These are phyloP conservation scores for Andrena flavipes DNA, from an alignment of 2,888 invertebrate genomes.

Conservation along the genomic window DNA sequence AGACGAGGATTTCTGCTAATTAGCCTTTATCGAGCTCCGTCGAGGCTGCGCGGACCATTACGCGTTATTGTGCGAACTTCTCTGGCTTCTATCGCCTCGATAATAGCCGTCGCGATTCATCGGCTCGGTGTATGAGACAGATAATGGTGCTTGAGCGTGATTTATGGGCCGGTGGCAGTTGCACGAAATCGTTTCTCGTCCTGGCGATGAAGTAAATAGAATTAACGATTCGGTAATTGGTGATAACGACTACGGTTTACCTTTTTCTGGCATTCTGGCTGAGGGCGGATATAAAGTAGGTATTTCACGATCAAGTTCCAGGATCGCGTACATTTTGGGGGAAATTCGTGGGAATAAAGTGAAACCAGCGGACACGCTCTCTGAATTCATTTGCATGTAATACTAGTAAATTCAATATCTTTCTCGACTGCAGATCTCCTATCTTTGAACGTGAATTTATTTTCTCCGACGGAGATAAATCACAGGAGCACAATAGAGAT, in stretches of 20 bases:
- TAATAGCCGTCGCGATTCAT: constrained; percentile 61
- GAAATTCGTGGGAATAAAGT: no score
- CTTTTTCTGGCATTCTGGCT: constrained; percentile 8
- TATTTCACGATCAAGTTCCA: background rate
- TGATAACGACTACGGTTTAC: constrained; percentile 37
- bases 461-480: no score
- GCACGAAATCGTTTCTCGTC: constrained; percentile 55
- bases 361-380: no score
- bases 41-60: constrained; percentile 58
- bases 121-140: constrained; percentile 47
- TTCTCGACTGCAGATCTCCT: no score
- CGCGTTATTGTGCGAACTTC: constrained; percentile 66
- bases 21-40: constrained; percentile 62
- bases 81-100: constrained; percentile 51
- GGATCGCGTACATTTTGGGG: background rate
- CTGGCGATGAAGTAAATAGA: constrained; percentile 54
- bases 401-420: no score
- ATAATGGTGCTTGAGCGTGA: constrained; percentile 53
- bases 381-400: no score
- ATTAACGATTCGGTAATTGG: constrained; percentile 53
- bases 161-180: constrained; percentile 38
- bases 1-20: constrained; percentile 65
- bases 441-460: no score
- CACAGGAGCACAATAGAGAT: no score
- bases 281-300: background rate